phyloP scores from a whole-genome alignment of 2,797 vertebrate species.

The Characodon lateralis region DNA sequence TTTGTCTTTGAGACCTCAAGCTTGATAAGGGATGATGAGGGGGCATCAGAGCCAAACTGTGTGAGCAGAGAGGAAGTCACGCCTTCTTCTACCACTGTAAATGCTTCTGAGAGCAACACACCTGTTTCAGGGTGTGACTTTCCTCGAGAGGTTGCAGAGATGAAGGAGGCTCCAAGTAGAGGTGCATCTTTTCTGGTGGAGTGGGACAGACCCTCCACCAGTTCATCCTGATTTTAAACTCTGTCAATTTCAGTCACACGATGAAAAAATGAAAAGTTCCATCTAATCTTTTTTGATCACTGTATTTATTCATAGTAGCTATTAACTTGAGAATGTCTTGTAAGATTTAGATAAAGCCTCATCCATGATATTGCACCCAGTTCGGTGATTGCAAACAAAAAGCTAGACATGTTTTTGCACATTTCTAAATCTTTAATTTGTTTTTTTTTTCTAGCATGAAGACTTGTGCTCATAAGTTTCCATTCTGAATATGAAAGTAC shows the following conservation, averaged over 20 bases:
- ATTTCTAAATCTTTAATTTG: constrained; percentile 12
- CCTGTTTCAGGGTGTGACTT: constrained; percentile 9
- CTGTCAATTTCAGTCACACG: not conserved
- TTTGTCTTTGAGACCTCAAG: constrained; percentile 46
- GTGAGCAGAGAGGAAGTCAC: constrained; percentile 7
- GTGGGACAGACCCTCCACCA: constrained; percentile 71
- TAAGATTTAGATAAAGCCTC: not conserved
- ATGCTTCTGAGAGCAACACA: not conserved
- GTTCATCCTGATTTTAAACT: constrained; percentile 57
- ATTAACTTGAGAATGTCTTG: not conserved
- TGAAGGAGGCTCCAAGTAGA: constrained; percentile 20
- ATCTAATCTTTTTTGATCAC: not conserved
- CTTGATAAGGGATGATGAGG: constrained; percentile 16
- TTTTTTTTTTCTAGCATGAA: constrained; percentile 24
- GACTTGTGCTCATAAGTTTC: not conserved
- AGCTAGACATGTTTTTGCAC: constrained; percentile 36
- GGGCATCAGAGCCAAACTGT: constrained; percentile 10
- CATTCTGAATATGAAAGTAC: constrained; percentile 1
- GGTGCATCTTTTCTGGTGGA: constrained; percentile 58
- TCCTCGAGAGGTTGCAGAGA: constrained; percentile 14
- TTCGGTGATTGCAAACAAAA: not conserved
- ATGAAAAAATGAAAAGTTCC: not conserved
- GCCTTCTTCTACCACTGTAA: not conserved
- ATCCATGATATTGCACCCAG: not conserved
- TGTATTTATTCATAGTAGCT: constrained; percentile 1